These are phyloP conservation scores for Halyomorpha halys DNA, from an alignment of 1,140 invertebrate species.

Conservation along the genomic window DNA sequence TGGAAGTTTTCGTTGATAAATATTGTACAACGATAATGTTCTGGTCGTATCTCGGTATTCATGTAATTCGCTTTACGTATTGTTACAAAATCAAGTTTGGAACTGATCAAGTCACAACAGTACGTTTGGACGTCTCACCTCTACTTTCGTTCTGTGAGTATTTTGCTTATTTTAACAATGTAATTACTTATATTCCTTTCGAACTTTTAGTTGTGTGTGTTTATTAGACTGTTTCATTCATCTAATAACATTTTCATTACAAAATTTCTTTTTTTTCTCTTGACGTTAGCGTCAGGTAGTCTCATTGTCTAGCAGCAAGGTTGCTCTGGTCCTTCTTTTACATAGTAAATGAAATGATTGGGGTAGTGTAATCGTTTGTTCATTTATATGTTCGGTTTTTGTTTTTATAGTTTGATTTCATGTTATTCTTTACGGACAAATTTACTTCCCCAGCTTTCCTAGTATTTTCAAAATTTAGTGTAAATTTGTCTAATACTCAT, in stretches of 20 bases:
- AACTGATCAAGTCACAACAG: constrained; percentile 16
- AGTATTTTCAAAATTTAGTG: too few relatives aligned
- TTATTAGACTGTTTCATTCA: not conserved
- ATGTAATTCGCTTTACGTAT: too few relatives aligned
- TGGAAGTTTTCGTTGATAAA: too few relatives aligned
- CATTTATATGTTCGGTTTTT: too few relatives aligned
- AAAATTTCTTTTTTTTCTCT: not conserved
- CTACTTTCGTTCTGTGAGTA: constrained; percentile 16
- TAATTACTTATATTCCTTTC: not conserved
- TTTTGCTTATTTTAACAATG: not conserved
- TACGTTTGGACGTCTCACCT: constrained; percentile 12
- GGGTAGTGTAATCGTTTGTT: too few relatives aligned
- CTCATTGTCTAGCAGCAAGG: not conserved
- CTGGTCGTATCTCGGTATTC: too few relatives aligned
- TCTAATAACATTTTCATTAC: not conserved
- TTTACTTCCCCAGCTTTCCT: too few relatives aligned
- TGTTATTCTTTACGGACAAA: too few relatives aligned
- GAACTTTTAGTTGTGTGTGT: not conserved
- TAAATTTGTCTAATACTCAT: too few relatives aligned
- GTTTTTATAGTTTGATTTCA: too few relatives aligned
- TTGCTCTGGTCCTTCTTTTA: not conserved
- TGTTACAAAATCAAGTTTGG: not conserved
- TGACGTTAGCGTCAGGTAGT: constrained; percentile 6
- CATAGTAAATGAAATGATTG: too few relatives aligned
- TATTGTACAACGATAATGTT: too few relatives aligned